phyloP scores from a whole-genome alignment of 1,140 invertebrate species.

The Caenorhabditis briggsae region DNA sequence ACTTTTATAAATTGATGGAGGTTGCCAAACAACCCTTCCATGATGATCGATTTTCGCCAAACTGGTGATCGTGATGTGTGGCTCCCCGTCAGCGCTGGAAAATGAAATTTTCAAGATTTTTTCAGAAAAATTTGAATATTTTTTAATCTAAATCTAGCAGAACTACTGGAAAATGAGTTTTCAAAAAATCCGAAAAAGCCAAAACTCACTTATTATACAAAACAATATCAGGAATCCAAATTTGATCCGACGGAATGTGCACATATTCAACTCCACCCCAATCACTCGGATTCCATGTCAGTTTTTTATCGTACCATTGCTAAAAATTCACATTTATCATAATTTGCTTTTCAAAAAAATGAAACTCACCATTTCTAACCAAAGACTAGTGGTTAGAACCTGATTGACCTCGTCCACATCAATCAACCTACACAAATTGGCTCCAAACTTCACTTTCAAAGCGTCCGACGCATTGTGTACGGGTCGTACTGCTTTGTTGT shows the following conservation, averaged over 20 bases:
- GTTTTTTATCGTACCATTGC: conserved; percentile 94
- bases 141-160: no score
- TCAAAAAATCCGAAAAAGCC: no score
- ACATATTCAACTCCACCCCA: conserved; percentile 89
- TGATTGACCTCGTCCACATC: conserved; percentile 90
- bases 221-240: conserved; percentile 88
- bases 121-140: background rate
- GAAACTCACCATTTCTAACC: conserved; percentile 89
- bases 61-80: conserved; percentile 80
- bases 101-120: background rate
- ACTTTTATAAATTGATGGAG: conserved; percentile 97
- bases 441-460: conserved; percentile 89
- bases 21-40: conserved; percentile 95
- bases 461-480: conserved; percentile 93
- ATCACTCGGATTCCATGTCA: conserved; percentile 93
- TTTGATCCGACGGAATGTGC: conserved; percentile 83
- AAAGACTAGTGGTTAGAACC: conserved; percentile 95
- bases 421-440: conserved; percentile 80
- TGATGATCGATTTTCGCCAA: conserved; percentile 83
- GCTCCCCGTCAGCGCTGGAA: conserved; percentile 80
- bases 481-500: conserved; percentile 85
- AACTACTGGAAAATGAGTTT: no score
- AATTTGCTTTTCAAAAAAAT: background rate
- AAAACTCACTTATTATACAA: conserved; percentile 73
- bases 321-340: conserved; percentile 79